Evolutionary conservation across 2,797 vertebrate species (phyloP).

Genomic region (Microhierax caerulescens): DNA sequence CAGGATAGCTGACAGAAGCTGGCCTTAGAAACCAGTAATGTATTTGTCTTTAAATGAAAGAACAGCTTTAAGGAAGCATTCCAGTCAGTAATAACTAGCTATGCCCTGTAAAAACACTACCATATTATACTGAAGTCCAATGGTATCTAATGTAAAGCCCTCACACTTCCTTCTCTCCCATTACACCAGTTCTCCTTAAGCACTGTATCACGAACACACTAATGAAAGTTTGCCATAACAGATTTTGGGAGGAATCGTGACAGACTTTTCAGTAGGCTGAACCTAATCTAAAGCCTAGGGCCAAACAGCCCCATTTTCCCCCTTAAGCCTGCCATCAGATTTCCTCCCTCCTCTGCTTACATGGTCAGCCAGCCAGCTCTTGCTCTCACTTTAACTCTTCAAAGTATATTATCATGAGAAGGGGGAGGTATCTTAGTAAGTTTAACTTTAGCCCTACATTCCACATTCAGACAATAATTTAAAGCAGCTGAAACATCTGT

Average conservation of each 20-base stretch:
- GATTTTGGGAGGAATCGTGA: background rate
- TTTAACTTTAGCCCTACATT: background rate
- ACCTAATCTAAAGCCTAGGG: background rate
- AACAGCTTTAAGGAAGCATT: background rate
- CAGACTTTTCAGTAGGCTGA: background rate
- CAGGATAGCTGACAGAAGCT: background rate
- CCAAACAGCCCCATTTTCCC: background rate
- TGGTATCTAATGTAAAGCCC: background rate
- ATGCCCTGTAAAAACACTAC: background rate
- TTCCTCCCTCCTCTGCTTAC: background rate
- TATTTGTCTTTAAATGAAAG: background rate
- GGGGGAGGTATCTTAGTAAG: background rate
- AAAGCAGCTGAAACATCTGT: background rate
- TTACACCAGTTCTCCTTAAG: background rate
- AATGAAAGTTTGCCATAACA: fast-evolving
- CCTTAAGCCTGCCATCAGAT: background rate
- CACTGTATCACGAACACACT: background rate
- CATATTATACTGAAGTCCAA: background rate
- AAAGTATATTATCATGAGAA: background rate
- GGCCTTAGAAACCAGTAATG: background rate
- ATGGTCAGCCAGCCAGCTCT: background rate
- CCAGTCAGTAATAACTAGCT: background rate
- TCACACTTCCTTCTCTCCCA: background rate
- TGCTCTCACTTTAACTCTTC: background rate
- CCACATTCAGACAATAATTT: background rate